Percentiles rank a stretch among this genome's conserved stretches.
phyloP scores from a whole-genome alignment of 2,888 invertebrate genomes.

The Leptinotarsa juncta region DNA sequence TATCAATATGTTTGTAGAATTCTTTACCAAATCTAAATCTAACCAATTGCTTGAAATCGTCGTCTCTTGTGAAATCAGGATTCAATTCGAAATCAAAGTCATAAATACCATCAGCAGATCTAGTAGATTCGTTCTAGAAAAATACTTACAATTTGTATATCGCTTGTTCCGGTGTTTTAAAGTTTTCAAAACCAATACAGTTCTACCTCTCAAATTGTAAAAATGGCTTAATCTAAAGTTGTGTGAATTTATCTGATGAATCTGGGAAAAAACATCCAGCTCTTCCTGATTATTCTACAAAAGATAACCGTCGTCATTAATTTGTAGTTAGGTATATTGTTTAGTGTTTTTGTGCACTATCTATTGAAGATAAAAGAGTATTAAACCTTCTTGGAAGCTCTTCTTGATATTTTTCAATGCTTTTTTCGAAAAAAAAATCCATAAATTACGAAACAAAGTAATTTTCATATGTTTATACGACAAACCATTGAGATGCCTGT shows the following conservation, averaged over 20 bases:
- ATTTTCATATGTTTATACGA: too few species aligned
- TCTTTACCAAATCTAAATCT: too few species aligned
- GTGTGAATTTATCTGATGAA: constrained; percentile 43
- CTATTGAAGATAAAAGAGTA: too few species aligned
- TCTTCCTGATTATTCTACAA: constrained; percentile 8
- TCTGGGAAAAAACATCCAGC: constrained; percentile 39
- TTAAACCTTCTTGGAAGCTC: too few species aligned
- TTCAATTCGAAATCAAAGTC: not conserved
- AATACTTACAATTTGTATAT: constrained; percentile 57
- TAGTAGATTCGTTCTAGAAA: not conserved
- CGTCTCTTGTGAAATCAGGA: not conserved
- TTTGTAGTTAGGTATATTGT: too few species aligned
- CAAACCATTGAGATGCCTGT: too few species aligned
- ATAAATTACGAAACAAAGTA: too few species aligned
- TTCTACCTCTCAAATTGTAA: constrained; percentile 25
- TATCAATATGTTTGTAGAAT: too few species aligned
- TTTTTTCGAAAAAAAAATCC: too few species aligned
- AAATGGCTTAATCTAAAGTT: constrained; percentile 31
- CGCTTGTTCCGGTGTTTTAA: constrained; percentile 55
- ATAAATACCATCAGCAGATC: not conserved
- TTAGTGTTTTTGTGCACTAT: too few species aligned
- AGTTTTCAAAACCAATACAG: constrained; percentile 42
- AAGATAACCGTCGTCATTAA: not conserved
- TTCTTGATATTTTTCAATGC: too few species aligned
- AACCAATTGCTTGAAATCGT: too few species aligned